Percentiles rank a stretch among this genome's conserved stretches.
Conservation (phyloP, 92 coral and sea anemone genomes). For the Epizoanthus scotinus region DNA sequence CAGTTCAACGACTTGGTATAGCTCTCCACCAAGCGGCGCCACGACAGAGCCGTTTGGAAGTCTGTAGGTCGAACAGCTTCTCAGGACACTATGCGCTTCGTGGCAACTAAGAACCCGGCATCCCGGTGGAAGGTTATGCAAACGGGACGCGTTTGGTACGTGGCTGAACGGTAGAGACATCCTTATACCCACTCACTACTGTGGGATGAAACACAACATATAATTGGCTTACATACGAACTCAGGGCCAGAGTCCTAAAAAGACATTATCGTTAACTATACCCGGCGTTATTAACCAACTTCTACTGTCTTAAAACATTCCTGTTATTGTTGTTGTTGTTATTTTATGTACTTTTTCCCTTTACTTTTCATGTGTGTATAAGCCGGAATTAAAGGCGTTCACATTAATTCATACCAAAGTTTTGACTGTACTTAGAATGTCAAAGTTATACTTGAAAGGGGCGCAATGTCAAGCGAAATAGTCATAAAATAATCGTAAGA, state of each 20-base stretch:
- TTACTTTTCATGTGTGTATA: background rate
- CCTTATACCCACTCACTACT: background rate
- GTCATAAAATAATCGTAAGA: background rate
- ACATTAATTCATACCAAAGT: background rate
- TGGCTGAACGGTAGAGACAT: slow-evolving; percentile 23
- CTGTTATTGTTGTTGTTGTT: background rate
- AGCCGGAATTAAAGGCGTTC: background rate
- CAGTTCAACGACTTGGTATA: slow-evolving; percentile 86
- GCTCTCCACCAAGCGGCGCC: slow-evolving; percentile 85
- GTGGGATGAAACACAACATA: background rate
- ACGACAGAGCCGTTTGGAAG: slow-evolving; percentile 83
- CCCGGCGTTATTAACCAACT: too few relatives aligned
- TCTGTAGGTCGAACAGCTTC: slow-evolving; percentile 76
- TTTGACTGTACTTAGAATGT: background rate
- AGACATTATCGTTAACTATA: too few relatives aligned
- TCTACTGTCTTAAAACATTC: background rate
- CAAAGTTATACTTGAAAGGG: background rate
- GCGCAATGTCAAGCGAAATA: background rate
- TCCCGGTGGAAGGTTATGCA: slow-evolving; percentile 84
- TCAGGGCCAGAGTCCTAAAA: background rate
- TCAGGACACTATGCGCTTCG: slow-evolving; percentile 72
- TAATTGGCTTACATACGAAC: background rate
- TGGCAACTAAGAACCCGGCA: slow-evolving; percentile 79
- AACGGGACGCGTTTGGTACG: slow-evolving; percentile 41
- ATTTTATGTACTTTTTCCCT: background rate